A percentile compares a stretch with the other conserved stretches of the same genome.
phyloP scores from a whole-genome alignment of 2,888 invertebrate genomes.

The Leucoma salicis region DNA sequence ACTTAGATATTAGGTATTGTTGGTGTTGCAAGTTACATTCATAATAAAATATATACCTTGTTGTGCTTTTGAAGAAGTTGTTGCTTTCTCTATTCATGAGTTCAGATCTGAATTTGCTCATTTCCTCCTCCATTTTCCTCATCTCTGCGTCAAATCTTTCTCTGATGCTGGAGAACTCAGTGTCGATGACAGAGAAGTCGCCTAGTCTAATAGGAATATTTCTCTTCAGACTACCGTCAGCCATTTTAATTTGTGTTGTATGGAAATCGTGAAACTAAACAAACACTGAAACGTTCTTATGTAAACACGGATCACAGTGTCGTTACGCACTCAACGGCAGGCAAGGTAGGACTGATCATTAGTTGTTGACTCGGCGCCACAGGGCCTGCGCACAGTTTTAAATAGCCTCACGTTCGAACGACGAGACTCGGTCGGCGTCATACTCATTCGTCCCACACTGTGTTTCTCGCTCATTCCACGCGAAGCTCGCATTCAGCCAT shows the following conservation, averaged over 20 bases:
- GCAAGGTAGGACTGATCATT: constrained; percentile 80
- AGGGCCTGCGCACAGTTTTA: constrained; percentile 82
- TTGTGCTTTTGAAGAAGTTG: constrained; percentile 94
- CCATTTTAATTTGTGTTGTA: constrained; percentile 83
- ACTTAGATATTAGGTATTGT: neutral
- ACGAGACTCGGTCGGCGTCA: constrained; percentile 66
- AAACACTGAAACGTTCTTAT: constrained; percentile 74
- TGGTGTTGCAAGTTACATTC: constrained; percentile 2
- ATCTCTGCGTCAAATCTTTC: constrained; percentile 98
- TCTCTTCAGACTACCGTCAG: constrained; percentile 91
- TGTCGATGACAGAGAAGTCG: constrained; percentile 97
- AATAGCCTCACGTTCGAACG: constrained; percentile 78
- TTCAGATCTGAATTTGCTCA: constrained; percentile 96
- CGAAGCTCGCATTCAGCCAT: constrained; percentile 30
- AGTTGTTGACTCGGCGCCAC: constrained; percentile 78
- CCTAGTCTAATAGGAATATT: constrained; percentile 96
- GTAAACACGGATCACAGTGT: constrained; percentile 74
- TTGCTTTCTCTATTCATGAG: constrained; percentile 95
- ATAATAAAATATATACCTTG: constrained; percentile 85
- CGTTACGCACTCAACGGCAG: constrained; percentile 68
- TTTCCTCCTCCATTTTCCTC: constrained; percentile 99
- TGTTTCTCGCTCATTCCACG: constrained; percentile 80
- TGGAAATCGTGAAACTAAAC: constrained; percentile 71
- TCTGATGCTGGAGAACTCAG: constrained; percentile 97
- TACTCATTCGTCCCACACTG: constrained; percentile 68